A percentile compares a stretch with the other conserved stretches of the same genome.
phyloP scores from a whole-genome alignment of 2,888 invertebrate species.

The Thecocarcelia acutangulata region DNA sequence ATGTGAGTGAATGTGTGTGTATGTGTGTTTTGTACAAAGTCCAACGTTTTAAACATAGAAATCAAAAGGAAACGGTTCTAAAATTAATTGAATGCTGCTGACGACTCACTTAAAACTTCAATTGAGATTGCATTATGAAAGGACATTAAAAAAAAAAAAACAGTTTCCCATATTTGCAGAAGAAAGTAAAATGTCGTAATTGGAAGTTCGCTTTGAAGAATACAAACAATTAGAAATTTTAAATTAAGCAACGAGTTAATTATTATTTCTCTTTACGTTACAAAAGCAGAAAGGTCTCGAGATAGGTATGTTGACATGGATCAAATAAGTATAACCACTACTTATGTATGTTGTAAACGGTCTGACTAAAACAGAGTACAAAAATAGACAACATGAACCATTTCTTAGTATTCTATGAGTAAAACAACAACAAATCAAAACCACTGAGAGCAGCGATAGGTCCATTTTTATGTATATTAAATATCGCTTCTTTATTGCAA shows the following conservation, averaged over 20 bases:
- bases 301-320: too few relatives aligned
- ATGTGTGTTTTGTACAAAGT: neutral
- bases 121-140: slow-evolving; percentile 43
- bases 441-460: too few relatives aligned
- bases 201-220: slow-evolving; percentile 26
- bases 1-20: neutral
- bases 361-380: too few relatives aligned
- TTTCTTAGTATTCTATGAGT: too few relatives aligned
- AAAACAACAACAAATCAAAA: too few relatives aligned
- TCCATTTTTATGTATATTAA: too few relatives aligned
- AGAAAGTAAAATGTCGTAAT: slow-evolving; percentile 40
- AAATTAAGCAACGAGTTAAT: neutral
- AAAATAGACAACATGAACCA: too few relatives aligned
- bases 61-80: slow-evolving; percentile 30
- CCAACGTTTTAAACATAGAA: slow-evolving; percentile 9
- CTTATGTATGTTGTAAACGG: too few relatives aligned
- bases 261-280: neutral
- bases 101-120: slow-evolving; percentile 57
- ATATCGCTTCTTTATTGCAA: too few relatives aligned
- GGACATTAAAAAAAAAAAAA: slow-evolving; percentile 23
- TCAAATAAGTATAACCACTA: too few relatives aligned
- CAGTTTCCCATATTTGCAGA: slow-evolving; percentile 22
- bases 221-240: neutral
- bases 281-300: too few relatives aligned
- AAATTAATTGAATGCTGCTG: slow-evolving; percentile 60